Evolutionary conservation across 2,888 invertebrate genomes (phyloP).

Genomic region (Lottia scabra): DNA sequence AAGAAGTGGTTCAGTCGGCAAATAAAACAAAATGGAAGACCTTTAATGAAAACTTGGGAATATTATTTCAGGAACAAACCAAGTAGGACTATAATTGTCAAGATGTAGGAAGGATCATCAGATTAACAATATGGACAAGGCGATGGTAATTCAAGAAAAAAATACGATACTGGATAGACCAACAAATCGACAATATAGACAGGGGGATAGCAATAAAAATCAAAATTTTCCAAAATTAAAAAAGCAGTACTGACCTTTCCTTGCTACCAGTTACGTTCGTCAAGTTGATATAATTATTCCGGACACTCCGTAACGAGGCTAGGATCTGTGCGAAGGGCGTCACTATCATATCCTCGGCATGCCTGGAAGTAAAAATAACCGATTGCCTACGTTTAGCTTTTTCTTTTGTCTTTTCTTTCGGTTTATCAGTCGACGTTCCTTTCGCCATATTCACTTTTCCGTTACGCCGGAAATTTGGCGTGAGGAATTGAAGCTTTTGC

Average conservation of each 20-base stretch:
- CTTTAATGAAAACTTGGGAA: no score
- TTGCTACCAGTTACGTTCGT: conserved; percentile 78
- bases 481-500: conserved; percentile 28
- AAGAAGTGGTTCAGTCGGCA: no score
- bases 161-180: no score
- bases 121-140: no score
- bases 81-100: no score
- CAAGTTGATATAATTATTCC: conserved; percentile 97
- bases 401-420: conserved; percentile 17
- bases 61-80: no score
- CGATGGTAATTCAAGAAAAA: no score
- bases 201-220: no score
- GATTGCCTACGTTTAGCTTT: conserved; percentile 31
- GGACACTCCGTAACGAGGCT: conserved; percentile 97
- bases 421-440: conserved; percentile 17
- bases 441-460: conserved; percentile 22
- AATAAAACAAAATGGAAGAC: no score
- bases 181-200: no score
- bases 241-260: conserved; percentile 54
- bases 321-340: conserved; percentile 99
- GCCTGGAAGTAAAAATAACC: conserved; percentile 75
- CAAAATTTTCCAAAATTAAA: no score
- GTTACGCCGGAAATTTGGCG: conserved; percentile 25
- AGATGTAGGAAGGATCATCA: no score
- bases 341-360: conserved; percentile 99